A percentile compares a stretch with the other conserved stretches of the same genome.
These are phyloP conservation scores for Eptatretus burgeri DNA, from an alignment of 2,113 vertebrate species.

Conservation along the genomic window DNA sequence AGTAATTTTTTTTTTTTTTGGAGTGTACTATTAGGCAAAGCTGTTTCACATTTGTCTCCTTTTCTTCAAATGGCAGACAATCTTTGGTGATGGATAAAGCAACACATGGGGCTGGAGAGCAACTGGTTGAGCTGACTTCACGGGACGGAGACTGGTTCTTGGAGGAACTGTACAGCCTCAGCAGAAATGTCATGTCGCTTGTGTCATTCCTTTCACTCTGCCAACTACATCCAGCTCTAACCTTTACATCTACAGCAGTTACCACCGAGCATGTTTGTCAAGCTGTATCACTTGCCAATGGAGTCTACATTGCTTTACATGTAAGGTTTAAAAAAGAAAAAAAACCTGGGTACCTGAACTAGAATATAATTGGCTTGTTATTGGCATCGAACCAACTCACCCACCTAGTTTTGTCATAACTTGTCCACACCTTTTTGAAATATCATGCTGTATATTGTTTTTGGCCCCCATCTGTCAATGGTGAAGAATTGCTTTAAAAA, in stretches of 20 bases:
- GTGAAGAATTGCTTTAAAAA: too few species aligned
- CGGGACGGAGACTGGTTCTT: slow-evolving; percentile 85
- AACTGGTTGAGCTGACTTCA: slow-evolving; percentile 64
- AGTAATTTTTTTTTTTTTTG: too few species aligned
- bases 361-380: too few species aligned
- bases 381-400: too few species aligned
- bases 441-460: too few species aligned
- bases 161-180: slow-evolving; percentile 90
- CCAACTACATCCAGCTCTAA: slow-evolving; percentile 17
- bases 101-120: slow-evolving; percentile 61
- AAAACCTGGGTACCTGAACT: too few species aligned
- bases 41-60: too few species aligned
- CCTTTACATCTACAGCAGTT: too few species aligned
- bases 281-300: slow-evolving; percentile 55
- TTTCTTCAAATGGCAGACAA: slow-evolving; percentile 19
- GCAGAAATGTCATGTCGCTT: slow-evolving; percentile 53
- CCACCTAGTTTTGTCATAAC: too few species aligned
- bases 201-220: slow-evolving; percentile 61
- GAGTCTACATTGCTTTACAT: slow-evolving; percentile 75
- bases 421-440: too few species aligned
- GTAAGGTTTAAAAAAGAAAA: slow-evolving; percentile 15
- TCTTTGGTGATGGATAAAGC: slow-evolving; percentile 92
- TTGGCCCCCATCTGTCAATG: too few species aligned
- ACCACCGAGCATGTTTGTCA: slow-evolving; percentile 40
- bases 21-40: too few species aligned